Conservation (phyloP, 2,113 vertebrate species). For the Pristiophorus japonicus region DNA sequence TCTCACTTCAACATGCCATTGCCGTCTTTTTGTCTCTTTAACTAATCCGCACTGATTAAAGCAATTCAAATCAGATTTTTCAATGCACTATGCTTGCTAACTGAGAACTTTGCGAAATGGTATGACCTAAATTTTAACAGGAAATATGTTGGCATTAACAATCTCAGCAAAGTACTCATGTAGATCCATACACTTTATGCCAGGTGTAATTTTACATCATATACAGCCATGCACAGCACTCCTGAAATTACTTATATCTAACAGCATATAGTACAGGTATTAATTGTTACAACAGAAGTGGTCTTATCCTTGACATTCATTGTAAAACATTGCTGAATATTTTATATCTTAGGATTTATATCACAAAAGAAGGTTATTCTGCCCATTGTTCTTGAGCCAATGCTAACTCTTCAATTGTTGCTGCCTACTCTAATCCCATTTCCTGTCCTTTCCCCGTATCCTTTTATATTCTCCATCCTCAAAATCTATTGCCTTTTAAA, state of each 20-base stretch:
- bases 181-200: not conserved
- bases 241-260: not conserved
- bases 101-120: not conserved
- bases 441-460: not conserved
- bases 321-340: not conserved
- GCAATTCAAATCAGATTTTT: not conserved
- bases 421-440: not conserved
- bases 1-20: not conserved
- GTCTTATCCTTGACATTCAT: not conserved
- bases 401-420: not conserved
- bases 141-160: not conserved
- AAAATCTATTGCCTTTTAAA: not conserved
- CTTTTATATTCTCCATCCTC: not conserved
- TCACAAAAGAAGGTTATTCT: not conserved
- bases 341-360: not conserved
- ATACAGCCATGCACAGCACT: not conserved
- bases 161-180: not conserved
- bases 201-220: not conserved
- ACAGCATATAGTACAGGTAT: not conserved
- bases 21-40: not conserved
- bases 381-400: not conserved
- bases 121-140: not conserved
- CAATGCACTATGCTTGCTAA: not conserved
- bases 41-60: not conserved
- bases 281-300: not conserved